phyloP scores from a whole-genome alignment of 2,113 vertebrate species.

The Eolophus roseicapilla region DNA sequence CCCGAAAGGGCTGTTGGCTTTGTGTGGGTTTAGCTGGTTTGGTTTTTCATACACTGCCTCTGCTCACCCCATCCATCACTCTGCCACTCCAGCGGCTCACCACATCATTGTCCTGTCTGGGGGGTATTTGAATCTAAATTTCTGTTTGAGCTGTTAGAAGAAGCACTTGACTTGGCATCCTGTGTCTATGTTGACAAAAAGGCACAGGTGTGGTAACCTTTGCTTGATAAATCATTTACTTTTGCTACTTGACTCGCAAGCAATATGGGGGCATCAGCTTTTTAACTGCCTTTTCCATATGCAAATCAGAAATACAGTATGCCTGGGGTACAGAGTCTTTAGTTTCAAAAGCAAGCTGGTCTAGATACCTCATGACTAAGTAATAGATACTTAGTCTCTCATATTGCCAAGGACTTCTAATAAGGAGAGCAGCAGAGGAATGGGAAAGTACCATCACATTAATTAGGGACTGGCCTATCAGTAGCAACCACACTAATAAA shows the following conservation, averaged over 20 bases:
- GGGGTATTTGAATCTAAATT: slow-evolving; percentile 71
- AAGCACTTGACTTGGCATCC: slow-evolving; percentile 62
- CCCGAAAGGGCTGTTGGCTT: slow-evolving; percentile 4
- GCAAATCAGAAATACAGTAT: slow-evolving; percentile 68
- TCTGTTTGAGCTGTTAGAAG: slow-evolving; percentile 70
- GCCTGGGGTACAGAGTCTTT: neutral
- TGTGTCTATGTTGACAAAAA: slow-evolving; percentile 71
- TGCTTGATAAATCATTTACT: slow-evolving; percentile 77
- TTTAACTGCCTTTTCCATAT: slow-evolving; percentile 62
- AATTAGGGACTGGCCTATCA: neutral
- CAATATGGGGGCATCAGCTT: slow-evolving; percentile 46
- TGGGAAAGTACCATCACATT: slow-evolving; percentile 39
- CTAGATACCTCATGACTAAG: slow-evolving; percentile 21
- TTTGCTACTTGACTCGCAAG: slow-evolving; percentile 62
- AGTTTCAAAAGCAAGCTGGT: slow-evolving; percentile 45
- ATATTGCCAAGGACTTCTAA: slow-evolving; percentile 1
- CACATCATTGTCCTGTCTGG: slow-evolving; percentile 39
- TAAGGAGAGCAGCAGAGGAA: neutral
- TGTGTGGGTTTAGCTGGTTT: slow-evolving; percentile 13
- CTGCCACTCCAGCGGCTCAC: slow-evolving; percentile 10
- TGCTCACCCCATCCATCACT: slow-evolving; percentile 21
- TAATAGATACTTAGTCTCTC: slow-evolving; percentile 11
- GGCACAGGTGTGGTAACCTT: slow-evolving; percentile 72
- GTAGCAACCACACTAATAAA: neutral
- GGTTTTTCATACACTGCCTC: slow-evolving; percentile 1